A percentile compares a stretch with the other conserved stretches of the same genome.
Conservation (phyloP, 2,797 vertebrate species). For the Dendrocincla tyrannina region DNA sequence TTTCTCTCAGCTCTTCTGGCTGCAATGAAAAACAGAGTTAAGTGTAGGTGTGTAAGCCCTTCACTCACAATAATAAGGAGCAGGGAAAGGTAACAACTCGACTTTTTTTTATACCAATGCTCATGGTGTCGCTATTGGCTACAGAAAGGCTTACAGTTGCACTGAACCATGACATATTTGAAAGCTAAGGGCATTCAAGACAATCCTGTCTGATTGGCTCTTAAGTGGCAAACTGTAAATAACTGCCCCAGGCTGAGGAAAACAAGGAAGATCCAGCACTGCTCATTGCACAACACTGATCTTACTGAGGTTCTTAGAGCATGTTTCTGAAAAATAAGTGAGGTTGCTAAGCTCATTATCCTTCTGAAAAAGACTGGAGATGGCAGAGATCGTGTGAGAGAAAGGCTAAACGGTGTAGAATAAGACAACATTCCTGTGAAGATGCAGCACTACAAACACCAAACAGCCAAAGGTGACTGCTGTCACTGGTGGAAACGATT, state of each 20-base stretch:
- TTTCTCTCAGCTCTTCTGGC: slow-evolving; percentile 93
- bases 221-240: neutral
- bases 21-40: slow-evolving; percentile 68
- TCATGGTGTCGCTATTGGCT: neutral
- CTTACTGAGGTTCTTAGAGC: neutral
- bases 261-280: neutral
- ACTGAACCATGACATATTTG: neutral
- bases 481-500: neutral
- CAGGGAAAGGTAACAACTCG: neutral
- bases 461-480: neutral
- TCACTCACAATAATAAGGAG: neutral
- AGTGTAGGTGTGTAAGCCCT: neutral
- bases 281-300: neutral
- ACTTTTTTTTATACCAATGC: neutral
- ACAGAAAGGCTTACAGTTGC: neutral
- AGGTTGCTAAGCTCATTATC: neutral
- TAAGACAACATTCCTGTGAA: neutral
- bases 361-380: neutral
- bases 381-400: neutral
- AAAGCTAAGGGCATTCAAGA: neutral
- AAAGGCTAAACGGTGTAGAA: neutral
- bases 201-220: neutral
- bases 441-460: neutral
- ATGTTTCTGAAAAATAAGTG: neutral
- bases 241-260: neutral